Evolutionary conservation across 2,888 invertebrate species (phyloP), one percentile per base, ranked within the genome.

Genomic region (Ligdia adustata): DNA sequence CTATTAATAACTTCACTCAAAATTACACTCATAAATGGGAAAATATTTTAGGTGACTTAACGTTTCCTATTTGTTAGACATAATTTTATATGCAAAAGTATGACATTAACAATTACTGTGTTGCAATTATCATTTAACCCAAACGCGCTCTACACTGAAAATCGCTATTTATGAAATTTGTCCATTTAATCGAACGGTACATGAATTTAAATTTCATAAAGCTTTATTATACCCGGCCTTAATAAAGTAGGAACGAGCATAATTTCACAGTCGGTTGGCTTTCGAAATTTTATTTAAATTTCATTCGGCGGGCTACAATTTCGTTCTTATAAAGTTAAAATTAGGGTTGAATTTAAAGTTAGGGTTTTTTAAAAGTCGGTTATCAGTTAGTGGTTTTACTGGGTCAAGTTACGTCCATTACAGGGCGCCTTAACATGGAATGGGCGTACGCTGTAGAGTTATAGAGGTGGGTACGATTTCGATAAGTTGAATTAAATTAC

Each of bases 321-420:
- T 32, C 37, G 32, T 27, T 48, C 48, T 48, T 48, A 48, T 42
- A 12, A 22, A 32, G 15, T 33, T 38, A 11, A 28, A 31, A 38
- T 38, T 48, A 42, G 40, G 42, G 42, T 48, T 22, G 26, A 38
- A 28, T 27, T 42, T 37, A 27, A 42, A 34, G 15, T 26, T 6
- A 22, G 32, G 18, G 9, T 47, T 41, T 47, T 45, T 48, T 41
- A 32, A 20, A 38, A 47, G 47, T 29, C 29, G 1, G 41, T 38
- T 48, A 48, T 55, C 51, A 55, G 45, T 42, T 62, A 49, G 62
- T 62, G 52, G 48, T 69, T 71, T 69, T 70, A 70, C 67, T 62
- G 61, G 66, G 72, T 72, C 70, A 70, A 61, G 70, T 66, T 58
- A 64, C 58, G 59, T 65, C 75, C 75, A 76, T 81, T 78, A 80